phyloP scores from a whole-genome alignment of 2,113 vertebrate genomes.

The Trogon melanurus region DNA sequence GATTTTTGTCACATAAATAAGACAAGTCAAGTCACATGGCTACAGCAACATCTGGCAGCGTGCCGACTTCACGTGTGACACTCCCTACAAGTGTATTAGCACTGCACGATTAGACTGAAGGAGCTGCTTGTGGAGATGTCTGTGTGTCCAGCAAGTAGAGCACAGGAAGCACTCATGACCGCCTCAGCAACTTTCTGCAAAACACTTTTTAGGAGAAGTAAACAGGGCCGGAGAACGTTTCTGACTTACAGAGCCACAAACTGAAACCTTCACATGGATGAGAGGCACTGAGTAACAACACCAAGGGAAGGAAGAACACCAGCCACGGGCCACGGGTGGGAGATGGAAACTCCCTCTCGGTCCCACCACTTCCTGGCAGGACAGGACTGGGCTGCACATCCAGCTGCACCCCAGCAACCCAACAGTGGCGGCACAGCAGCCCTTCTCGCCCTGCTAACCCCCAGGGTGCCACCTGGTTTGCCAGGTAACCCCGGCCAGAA shows the following conservation, averaged over 20 bases:
- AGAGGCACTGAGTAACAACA: not conserved
- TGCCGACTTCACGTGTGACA: not conserved
- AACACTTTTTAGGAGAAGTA: not conserved
- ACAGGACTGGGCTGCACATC: not conserved
- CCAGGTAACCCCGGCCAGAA: not conserved
- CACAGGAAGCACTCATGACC: not conserved
- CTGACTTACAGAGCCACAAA: not conserved
- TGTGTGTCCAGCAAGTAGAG: not conserved
- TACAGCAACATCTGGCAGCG: not conserved
- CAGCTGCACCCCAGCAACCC: not conserved
- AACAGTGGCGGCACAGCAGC: not conserved
- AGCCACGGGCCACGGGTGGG: not conserved
- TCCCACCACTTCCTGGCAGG: fast-evolving
- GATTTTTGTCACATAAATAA: not conserved
- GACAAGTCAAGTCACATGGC: not conserved
- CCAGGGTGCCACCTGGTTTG: not conserved
- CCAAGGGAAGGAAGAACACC: not conserved
- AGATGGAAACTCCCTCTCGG: not conserved
- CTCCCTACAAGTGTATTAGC: not conserved
- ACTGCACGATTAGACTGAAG: not conserved
- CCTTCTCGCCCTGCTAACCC: not conserved
- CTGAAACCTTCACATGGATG: not conserved
- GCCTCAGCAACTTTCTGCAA: not conserved
- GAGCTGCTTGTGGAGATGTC: not conserved
- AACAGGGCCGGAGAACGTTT: not conserved